phyloP scores from a whole-genome alignment of 2,888 invertebrate genomes.

The Nemotelus nigrinus region DNA sequence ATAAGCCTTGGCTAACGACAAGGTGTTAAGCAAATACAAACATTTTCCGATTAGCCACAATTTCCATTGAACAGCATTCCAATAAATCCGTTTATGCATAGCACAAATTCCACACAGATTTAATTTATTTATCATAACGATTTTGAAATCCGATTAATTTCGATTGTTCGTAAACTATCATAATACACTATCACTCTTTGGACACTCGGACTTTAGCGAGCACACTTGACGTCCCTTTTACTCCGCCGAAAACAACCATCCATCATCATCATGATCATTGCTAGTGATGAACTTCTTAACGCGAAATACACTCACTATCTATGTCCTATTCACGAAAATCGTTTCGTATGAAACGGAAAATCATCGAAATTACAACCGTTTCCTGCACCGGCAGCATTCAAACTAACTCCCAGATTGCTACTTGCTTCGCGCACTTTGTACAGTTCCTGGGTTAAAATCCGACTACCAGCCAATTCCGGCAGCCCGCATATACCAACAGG shows the following conservation, averaged over 20 bases:
- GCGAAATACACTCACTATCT: no score
- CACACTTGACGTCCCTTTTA: no score
- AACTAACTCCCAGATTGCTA: constrained; percentile 19
- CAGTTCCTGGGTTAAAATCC: constrained; percentile 19
- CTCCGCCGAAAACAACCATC: no score
- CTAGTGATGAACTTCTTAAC: no score
- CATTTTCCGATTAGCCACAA: constrained; percentile 7
- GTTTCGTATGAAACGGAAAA: background rate
- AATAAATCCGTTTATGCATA: background rate
- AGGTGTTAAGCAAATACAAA: background rate
- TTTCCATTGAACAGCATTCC: constrained; percentile 5
- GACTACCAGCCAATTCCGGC: constrained; percentile 20
- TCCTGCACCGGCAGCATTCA: constrained; percentile 31
- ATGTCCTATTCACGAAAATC: background rate
- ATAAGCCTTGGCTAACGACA: no score
- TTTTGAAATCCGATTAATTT: no score
- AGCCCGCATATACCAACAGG: background rate
- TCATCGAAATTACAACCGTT: constrained; percentile 37
- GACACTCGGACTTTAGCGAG: no score
- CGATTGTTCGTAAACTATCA: no score
- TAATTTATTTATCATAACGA: constrained; percentile 17
- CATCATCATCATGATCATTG: no score
- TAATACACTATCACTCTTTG: no score
- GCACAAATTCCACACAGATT: background rate
- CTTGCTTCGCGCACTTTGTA: background rate